Base-by-base conservation (phyloP, 1,140 invertebrate genomes). In the Hydropsyche tenuis region DNA sequence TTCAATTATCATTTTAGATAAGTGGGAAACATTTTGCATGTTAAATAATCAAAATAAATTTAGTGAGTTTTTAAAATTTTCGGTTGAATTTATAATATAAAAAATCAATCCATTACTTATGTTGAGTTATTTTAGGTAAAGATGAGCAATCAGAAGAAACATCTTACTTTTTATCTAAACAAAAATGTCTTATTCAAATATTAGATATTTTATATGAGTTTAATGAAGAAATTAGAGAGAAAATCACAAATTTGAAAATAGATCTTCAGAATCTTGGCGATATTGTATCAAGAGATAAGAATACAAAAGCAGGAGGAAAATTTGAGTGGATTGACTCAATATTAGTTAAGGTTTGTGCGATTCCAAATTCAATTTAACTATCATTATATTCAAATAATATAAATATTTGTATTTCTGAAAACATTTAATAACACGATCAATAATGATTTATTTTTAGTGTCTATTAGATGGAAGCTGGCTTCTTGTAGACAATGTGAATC, bases 321-420 rank as follows among this genome's bases (percentile, higher is more conserved):
- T 99, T 99, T 84, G 96, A 99, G 84, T 99, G 98, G 97, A 89
- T 98, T 11, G 96, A 99, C 85, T 99, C 96, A 66, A 81, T 95
- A 42, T 88, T 99, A 64, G 93, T 99, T 0, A 93, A 94, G 83
- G 90, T 92, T 42, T 46, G 65, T 46, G 25, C 74, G 20, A 12
- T 73, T 62, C 14, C 9, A 45, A 37, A 48, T 53, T 1, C 25
- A 73, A 65, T 18, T 12, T 64, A 68, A 37, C n/a, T 37, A 71
- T 25, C 42, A 27, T 69, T 37, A 70, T 43, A 37, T 30, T 23
- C 22, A 22, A 20, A 12, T 51, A 51, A 51, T 64, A 14, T 45
- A 23, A 62, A 16, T 22, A 30, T 65, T 64, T 48, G 66, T 63
- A 51, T 27, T 60, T 75, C 37, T 75, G 83, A 82, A 60, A n/a